phyloP scores from a whole-genome alignment of 2,888 invertebrate genomes.

The Netelia fuscicornis region DNA sequence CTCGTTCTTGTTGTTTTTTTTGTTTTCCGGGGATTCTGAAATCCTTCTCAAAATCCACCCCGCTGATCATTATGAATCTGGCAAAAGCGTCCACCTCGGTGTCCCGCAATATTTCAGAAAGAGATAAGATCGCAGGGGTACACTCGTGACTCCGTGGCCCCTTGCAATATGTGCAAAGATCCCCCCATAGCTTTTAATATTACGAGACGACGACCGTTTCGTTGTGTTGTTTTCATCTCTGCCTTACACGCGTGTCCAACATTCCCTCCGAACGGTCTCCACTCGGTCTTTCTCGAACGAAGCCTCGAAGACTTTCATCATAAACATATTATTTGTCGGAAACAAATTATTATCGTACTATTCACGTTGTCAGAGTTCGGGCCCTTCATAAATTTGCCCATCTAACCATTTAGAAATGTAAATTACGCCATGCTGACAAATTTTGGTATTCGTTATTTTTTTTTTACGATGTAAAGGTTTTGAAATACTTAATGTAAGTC shows the following conservation, averaged over 20 bases:
- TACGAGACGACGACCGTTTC: conserved; percentile 34
- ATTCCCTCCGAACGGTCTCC: conserved; percentile 28
- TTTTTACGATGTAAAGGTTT: no score
- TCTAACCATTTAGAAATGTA: no score
- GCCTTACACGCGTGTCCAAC: conserved; percentile 41
- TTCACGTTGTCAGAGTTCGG: background rate
- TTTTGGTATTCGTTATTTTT: no score
- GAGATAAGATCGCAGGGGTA: conserved; percentile 69
- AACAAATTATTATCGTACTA: conserved; percentile 31
- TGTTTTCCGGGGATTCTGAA: conserved; percentile 55
- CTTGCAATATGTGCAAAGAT: conserved; percentile 63
- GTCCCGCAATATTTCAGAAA: conserved; percentile 68
- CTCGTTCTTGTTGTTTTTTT: conserved; percentile 26
- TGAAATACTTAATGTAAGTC: no score
- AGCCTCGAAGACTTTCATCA: conserved; percentile 33
- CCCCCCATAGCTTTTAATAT: conserved; percentile 59
- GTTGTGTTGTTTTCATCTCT: conserved; percentile 34
- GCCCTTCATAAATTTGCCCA: no score
- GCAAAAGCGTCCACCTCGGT: conserved; percentile 62
- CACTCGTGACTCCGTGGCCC: conserved; percentile 43
- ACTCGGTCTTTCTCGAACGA: conserved; percentile 26
- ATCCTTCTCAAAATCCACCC: conserved; percentile 69
- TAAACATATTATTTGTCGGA: conserved; percentile 24
- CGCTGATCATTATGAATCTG: conserved; percentile 70
- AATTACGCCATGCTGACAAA: no score